Percentiles rank a stretch among this genome's conserved stretches.
Conservation (phyloP, 2,888 invertebrate species). For the Parnassius smintheus region DNA sequence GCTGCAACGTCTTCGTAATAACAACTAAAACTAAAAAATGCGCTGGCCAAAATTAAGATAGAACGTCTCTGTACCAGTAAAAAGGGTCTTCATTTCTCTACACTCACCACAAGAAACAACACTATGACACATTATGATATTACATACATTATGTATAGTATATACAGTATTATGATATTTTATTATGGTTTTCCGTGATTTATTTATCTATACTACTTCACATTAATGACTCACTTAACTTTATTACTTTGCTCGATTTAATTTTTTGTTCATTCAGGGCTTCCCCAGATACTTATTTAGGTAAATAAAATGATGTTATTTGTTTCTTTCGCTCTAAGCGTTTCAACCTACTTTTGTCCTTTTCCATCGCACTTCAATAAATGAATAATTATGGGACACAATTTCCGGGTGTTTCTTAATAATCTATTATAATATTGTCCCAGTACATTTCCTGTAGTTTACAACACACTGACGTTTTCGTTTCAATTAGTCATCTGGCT, state of each 20-base stretch:
- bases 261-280: conserved; percentile 2
- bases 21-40: no score
- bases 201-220: no score
- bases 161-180: no score
- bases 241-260: not conserved
- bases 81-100: no score
- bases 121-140: no score
- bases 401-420: conserved; percentile 16
- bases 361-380: conserved; percentile 8
- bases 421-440: conserved; percentile 4
- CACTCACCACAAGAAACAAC: no score
- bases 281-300: conserved; percentile 3
- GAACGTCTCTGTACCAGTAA: no score
- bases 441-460: conserved; percentile 12
- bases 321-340: conserved; percentile 9
- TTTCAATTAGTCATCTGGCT: not conserved
- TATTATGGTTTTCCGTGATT: no score
- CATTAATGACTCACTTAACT: no score
- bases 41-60: no score
- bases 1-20: no score
- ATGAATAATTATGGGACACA: not conserved
- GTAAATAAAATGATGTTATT: not conserved
- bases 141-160: no score
- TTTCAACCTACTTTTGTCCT: conserved; percentile 1
- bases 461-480: conserved; percentile 7